A percentile compares a stretch with the other conserved stretches of the same genome.
These are phyloP conservation scores for Scalopus aquaticus DNA, from an alignment of 2,113 vertebrate genomes.

Conservation along the genomic window DNA sequence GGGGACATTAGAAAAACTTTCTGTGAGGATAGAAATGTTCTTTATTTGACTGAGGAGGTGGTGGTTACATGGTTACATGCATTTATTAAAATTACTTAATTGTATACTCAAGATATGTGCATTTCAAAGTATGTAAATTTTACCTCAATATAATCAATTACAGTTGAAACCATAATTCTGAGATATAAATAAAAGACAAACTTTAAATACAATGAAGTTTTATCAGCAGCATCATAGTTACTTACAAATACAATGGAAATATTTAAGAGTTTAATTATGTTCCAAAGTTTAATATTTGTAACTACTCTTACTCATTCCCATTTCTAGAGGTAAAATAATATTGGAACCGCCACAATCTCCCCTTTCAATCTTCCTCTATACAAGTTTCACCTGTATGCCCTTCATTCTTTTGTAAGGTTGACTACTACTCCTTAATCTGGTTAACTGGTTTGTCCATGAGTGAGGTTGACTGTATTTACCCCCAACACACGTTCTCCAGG, in stretches of 20 bases:
- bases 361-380: neutral
- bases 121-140: conserved; percentile 12
- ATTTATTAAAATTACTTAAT: conserved; percentile 7
- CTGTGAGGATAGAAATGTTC: neutral
- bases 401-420: neutral
- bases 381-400: neutral
- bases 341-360: neutral
- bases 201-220: conserved; percentile 5
- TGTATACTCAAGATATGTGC: neutral
- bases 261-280: neutral
- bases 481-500: neutral
- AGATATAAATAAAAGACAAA: conserved; percentile 18
- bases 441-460: neutral
- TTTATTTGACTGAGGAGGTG: neutral
- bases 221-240: neutral
- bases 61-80: neutral
- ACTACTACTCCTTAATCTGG: neutral
- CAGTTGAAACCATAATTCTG: neutral
- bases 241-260: neutral
- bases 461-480: neutral
- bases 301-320: neutral
- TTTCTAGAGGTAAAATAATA: neutral
- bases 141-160: neutral
- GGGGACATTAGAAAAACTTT: neutral
- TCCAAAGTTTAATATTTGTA: neutral